A percentile compares a stretch with the other conserved stretches of the same genome.
Conservation (phyloP, 2,113 vertebrate genomes). For the Pimephales promelas region DNA sequence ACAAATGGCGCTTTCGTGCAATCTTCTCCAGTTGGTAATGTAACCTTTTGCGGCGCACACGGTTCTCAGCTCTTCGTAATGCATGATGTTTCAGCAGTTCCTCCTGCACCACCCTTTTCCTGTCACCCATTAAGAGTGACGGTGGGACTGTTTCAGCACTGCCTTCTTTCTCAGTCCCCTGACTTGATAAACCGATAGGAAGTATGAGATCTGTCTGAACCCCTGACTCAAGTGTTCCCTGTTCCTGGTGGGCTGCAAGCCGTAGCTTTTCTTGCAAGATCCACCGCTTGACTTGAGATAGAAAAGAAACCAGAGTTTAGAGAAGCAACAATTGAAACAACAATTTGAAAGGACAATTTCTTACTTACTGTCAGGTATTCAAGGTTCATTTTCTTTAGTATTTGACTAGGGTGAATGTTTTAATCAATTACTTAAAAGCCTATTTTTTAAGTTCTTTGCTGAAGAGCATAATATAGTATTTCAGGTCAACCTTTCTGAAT, state of each 20-base stretch:
- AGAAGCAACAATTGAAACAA: neutral
- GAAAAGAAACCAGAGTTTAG: slow-evolving; percentile 22
- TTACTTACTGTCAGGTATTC: neutral
- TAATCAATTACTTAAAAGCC: neutral
- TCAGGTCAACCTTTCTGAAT: neutral
- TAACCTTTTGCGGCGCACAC: slow-evolving; percentile 77
- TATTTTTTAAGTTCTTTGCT: neutral
- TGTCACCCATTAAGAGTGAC: slow-evolving; percentile 64
- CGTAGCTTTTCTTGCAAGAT: slow-evolving; percentile 80
- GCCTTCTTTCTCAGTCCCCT: slow-evolving; percentile 16
- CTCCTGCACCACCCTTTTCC: slow-evolving; percentile 80
- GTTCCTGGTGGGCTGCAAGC: slow-evolving; percentile 70
- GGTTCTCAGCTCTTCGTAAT: slow-evolving; percentile 77
- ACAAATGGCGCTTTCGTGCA: slow-evolving; percentile 83
- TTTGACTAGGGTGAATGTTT: neutral
- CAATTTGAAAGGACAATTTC: neutral
- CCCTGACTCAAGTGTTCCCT: slow-evolving; percentile 73
- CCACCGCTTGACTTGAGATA: slow-evolving; percentile 85
- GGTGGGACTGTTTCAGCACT: neutral
- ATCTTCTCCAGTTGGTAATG: slow-evolving; percentile 85
- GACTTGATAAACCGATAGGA: slow-evolving; percentile 37
- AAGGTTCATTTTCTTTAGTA: neutral
- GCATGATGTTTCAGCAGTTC: slow-evolving; percentile 80
- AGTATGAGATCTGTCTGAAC: slow-evolving; percentile 77
- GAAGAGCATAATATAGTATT: neutral